Percentiles rank a stretch among this genome's conserved stretches.
phyloP scores from a whole-genome alignment of 1,140 invertebrate species.

The Conus ventricosus region DNA sequence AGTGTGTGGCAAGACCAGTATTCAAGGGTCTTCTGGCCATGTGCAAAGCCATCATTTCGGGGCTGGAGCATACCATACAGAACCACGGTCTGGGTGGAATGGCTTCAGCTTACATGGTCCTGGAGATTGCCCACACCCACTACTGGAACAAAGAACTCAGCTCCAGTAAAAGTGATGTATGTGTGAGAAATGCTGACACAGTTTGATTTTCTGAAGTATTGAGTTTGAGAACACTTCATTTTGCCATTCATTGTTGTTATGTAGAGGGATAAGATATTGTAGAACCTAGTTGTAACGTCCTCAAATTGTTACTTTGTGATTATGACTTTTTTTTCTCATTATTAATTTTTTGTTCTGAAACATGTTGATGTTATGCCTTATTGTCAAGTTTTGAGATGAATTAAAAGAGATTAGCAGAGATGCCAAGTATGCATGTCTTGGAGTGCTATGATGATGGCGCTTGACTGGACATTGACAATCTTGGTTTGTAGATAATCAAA shows the following conservation, averaged over 20 bases:
- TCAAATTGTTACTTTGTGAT: background rate
- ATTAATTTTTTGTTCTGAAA: too few relatives aligned
- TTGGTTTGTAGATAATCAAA: too few relatives aligned
- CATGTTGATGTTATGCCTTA: too few relatives aligned
- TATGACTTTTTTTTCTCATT: too few relatives aligned
- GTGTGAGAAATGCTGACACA: background rate
- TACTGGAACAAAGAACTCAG: slow-evolving; percentile 92
- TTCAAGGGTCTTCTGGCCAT: slow-evolving; percentile 98
- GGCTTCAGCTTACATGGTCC: slow-evolving; percentile 96
- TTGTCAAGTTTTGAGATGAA: too few relatives aligned
- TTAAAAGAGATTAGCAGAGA: too few relatives aligned
- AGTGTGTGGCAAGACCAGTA: slow-evolving; percentile 78
- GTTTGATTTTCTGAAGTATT: too few relatives aligned
- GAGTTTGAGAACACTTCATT: background rate
- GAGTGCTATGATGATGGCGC: too few relatives aligned
- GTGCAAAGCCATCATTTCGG: slow-evolving; percentile 89
- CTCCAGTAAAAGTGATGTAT: slow-evolving; percentile 68
- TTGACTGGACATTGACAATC: too few relatives aligned
- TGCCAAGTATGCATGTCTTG: too few relatives aligned
- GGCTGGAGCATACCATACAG: slow-evolving; percentile 92
- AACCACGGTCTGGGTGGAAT: slow-evolving; percentile 97
- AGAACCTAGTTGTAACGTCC: background rate
- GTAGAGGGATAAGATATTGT: background rate
- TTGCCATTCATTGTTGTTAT: background rate
- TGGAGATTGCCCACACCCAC: slow-evolving; percentile 99